These are phyloP conservation scores for Catharus fuscescens DNA, from an alignment of 2,113 vertebrate genomes.

Conservation along the genomic window DNA sequence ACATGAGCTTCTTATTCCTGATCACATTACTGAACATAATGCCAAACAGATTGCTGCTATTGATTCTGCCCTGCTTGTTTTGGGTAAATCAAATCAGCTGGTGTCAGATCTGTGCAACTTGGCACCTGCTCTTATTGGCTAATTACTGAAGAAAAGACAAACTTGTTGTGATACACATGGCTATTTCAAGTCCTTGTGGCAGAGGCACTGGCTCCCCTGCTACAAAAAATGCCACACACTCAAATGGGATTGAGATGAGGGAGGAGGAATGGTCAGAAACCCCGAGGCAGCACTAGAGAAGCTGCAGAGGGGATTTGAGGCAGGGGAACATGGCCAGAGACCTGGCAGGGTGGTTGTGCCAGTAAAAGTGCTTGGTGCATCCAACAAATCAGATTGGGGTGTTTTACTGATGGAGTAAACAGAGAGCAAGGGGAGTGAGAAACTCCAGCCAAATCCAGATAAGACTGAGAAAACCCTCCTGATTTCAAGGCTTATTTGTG, in stretches of 20 bases:
- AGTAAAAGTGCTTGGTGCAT: background rate
- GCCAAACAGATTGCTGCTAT: constrained; percentile 50
- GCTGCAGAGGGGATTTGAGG: background rate
- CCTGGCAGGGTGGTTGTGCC: too few relatives aligned
- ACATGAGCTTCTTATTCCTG: background rate
- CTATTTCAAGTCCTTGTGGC: background rate
- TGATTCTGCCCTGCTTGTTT: constrained; percentile 53
- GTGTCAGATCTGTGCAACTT: constrained; percentile 60
- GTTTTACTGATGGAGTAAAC: background rate
- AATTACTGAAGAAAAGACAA: constrained; percentile 55
- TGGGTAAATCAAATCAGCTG: constrained; percentile 57
- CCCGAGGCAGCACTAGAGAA: background rate
- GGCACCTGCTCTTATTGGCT: constrained; percentile 46
- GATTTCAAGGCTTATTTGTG: background rate
- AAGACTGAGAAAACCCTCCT: background rate
- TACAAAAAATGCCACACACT: background rate
- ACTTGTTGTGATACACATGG: background rate
- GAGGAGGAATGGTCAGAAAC: background rate
- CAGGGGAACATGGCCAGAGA: background rate
- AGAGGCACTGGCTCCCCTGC: background rate
- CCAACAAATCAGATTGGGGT: background rate
- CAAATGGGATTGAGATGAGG: background rate
- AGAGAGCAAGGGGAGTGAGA: background rate
- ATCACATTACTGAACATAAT: constrained; percentile 38
- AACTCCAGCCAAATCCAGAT: background rate